Evolutionary conservation across 1,140 invertebrate genomes (phyloP), one percentile per base, ranked within the genome.

Genomic region (Cardiocondyla obscurior): DNA sequence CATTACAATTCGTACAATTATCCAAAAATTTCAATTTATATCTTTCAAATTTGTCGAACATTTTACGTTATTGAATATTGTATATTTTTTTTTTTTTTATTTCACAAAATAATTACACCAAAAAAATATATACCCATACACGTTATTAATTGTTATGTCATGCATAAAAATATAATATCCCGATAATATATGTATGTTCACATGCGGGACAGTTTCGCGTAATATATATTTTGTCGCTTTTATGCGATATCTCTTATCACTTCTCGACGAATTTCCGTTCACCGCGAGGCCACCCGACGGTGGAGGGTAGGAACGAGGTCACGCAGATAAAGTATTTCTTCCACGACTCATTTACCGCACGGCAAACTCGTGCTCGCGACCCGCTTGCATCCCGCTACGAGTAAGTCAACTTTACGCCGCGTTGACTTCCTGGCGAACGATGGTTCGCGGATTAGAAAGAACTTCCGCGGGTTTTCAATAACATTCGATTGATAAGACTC

Each of bases 311-410:
- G 64, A 57, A 85, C 51, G 69, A 58, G 44, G 33, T 58, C 51
- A n/a, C 3, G 46, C 53, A 55, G 25, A 73, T 30, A 60, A 70
- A 81, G 49, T 46, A 64, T 76, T 84, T 85, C 65, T 51, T 82
- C 65, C 53, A 82, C 62, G 74, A 82, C 51, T 81, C 85, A 85
- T 88, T 88, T 85, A 79, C 83, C 81, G 58, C 60, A 81, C 72
- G 83, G 70, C 72, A 72, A 87, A 87, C 85, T 85, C 81, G 57
- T 81, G 85, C 65, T 57, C 69, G 67, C 73, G 14, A 70, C 19
- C 51, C 39, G 16, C 44, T 62, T 46, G 58, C 30, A 76, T 28
- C 22, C 25, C 36, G 2, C 44, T 57, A 44, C 72, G 12, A 65
- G 44, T 42, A 3, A 74, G 60, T 77, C 72, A 82, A 65, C 42